Evolutionary conservation across 2,888 invertebrate species (phyloP).

Genomic region (Desoria tigrina): DNA sequence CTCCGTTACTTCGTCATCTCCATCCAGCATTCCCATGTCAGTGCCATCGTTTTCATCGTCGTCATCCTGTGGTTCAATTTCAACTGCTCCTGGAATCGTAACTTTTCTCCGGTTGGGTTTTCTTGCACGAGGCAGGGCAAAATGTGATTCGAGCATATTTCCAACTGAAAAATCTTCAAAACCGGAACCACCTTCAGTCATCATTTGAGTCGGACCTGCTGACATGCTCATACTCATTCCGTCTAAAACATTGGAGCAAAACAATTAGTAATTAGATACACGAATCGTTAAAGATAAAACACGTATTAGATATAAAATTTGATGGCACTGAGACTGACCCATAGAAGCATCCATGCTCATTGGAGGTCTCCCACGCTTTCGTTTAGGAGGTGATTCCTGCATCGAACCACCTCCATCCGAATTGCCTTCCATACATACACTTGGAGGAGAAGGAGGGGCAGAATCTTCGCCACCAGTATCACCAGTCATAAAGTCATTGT

Average conservation of each 20-base stretch:
- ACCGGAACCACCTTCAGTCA: constrained; percentile 41
- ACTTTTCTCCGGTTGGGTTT: constrained; percentile 45
- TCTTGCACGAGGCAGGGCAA: constrained; percentile 49
- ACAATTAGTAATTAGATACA: not conserved
- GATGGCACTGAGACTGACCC: constrained; percentile 24
- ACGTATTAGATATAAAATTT: not conserved
- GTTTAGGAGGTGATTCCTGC: constrained; percentile 60
- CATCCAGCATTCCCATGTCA: constrained; percentile 38
- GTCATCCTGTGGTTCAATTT: constrained; percentile 47
- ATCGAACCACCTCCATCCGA: constrained; percentile 54
- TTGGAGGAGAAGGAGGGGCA: constrained; percentile 51
- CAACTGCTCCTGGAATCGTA: constrained; percentile 39
- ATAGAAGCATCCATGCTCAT: constrained; percentile 61
- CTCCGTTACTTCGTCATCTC: constrained; percentile 53
- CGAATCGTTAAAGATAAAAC: not conserved
- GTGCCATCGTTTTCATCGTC: constrained; percentile 50
- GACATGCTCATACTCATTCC: constrained; percentile 50
- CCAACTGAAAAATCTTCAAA: constrained; percentile 52
- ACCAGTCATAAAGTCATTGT: constrained; percentile 47
- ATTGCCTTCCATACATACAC: constrained; percentile 49
- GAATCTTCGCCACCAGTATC: constrained; percentile 51
- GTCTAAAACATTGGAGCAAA: constrained; percentile 26
- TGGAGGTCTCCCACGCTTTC: constrained; percentile 69
- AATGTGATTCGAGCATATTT: constrained; percentile 52
- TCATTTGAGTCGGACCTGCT: constrained; percentile 43